Percentiles rank a stretch among this genome's conserved stretches.
phyloP scores from a whole-genome alignment of 2,797 vertebrate species.

The Anguilla anguilla region DNA sequence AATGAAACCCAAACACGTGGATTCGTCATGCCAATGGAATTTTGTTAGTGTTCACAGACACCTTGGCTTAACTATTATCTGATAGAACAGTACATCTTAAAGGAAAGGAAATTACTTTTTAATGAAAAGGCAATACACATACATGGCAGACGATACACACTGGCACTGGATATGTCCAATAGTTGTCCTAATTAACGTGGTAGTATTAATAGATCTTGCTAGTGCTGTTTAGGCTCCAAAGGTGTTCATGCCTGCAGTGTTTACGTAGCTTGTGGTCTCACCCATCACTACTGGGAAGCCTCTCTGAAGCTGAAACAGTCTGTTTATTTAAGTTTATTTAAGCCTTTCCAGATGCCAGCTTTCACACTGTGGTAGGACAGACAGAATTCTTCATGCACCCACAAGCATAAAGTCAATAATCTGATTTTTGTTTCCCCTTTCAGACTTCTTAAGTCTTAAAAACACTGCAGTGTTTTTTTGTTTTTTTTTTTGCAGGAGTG shows the following conservation, averaged over 20 bases:
- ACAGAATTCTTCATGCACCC: not conserved
- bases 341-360: not conserved
- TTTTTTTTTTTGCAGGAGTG: no score
- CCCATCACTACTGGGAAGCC: not conserved
- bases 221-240: not conserved
- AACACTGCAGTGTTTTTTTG: not conserved
- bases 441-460: not conserved
- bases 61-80: not conserved
- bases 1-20: not conserved
- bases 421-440: not conserved
- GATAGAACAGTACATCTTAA: not conserved
- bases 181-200: not conserved
- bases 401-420: not conserved
- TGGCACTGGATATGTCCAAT: not conserved
- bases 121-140: not conserved
- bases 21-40: not conserved
- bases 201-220: not conserved
- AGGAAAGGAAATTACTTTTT: not conserved
- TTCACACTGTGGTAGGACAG: not conserved
- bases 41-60: not conserved
- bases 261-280: not conserved
- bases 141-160: not conserved
- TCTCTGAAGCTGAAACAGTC: not conserved
- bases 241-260: not conserved
- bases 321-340: slow-evolving; percentile 15